These are phyloP conservation scores for Drosophila orosa DNA, from an alignment of 1,140 invertebrate species.

Conservation along the genomic window DNA sequence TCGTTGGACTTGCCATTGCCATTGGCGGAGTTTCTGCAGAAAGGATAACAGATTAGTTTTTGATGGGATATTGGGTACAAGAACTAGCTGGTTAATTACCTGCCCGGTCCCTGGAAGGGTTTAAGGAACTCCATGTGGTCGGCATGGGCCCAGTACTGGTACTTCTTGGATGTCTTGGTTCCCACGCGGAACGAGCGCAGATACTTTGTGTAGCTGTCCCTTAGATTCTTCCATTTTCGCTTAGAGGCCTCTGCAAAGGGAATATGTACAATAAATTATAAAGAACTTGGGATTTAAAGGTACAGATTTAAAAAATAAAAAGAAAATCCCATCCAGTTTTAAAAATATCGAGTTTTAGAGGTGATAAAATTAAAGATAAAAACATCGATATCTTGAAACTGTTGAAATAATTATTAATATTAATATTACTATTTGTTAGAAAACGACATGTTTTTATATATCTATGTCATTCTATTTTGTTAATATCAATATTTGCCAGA, in stretches of 20 bases:
- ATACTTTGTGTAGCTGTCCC: constrained; percentile 83
- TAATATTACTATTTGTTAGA: too few species aligned
- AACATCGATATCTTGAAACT: too few species aligned
- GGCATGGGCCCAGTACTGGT: constrained; percentile 83
- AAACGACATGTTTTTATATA: too few species aligned
- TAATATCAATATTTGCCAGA: too few species aligned
- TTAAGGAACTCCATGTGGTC: constrained; percentile 83
- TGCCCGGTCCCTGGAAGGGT: constrained; percentile 80
- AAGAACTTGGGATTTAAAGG: too few species aligned
- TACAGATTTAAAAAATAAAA: too few species aligned
- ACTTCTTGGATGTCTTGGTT: constrained; percentile 83
- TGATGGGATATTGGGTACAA: neutral
- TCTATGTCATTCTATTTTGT: too few species aligned
- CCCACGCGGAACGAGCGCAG: constrained; percentile 80
- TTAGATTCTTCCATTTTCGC: constrained; percentile 83
- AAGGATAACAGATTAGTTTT: neutral
- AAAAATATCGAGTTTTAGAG: too few species aligned
- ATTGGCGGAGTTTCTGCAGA: constrained; percentile 61
- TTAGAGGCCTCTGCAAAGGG: constrained; percentile 77
- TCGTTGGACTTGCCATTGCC: constrained; percentile 75
- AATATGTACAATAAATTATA: neutral
- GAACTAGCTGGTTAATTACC: constrained; percentile 38
- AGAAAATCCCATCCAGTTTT: too few species aligned
- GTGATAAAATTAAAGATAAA: too few species aligned
- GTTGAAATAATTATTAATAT: too few species aligned